phyloP scores from a whole-genome alignment of 2,888 invertebrate species.

The Meliscaeva auricollis region DNA sequence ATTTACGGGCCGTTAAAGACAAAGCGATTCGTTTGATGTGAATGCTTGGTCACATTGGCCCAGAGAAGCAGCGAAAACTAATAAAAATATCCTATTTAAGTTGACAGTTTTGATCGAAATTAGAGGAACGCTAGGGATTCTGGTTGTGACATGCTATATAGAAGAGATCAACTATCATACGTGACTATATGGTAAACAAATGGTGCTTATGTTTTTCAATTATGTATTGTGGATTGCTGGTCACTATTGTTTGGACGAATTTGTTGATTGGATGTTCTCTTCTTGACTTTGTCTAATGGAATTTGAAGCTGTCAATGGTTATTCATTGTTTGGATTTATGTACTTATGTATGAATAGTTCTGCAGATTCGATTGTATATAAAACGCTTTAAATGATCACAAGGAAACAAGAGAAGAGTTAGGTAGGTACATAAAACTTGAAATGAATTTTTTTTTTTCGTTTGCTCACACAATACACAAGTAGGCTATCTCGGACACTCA shows the following conservation, averaged over 20 bases:
- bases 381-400: too few species aligned
- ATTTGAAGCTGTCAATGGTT: too few species aligned
- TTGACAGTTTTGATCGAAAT: conserved; percentile 54
- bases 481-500: too few species aligned
- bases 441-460: too few species aligned
- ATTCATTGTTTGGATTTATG: too few species aligned
- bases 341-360: too few species aligned
- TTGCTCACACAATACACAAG: too few species aligned
- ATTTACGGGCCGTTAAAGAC: conserved; percentile 79
- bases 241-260: conserved; percentile 49
- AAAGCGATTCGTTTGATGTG: conserved; percentile 73
- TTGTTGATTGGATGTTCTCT: conserved; percentile 51
- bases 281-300: neutral
- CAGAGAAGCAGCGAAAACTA: conserved; percentile 48
- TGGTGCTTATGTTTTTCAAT: conserved; percentile 66
- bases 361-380: too few species aligned
- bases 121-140: conserved; percentile 30
- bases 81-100: conserved; percentile 63
- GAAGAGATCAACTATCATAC: conserved; percentile 41
- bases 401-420: too few species aligned
- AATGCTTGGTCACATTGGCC: conserved; percentile 57
- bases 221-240: conserved; percentile 56
- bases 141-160: conserved; percentile 22
- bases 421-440: too few species aligned
- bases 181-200: conserved; percentile 61